phyloP scores from a whole-genome alignment of 2,113 vertebrate genomes.

The Falco punctatus region DNA sequence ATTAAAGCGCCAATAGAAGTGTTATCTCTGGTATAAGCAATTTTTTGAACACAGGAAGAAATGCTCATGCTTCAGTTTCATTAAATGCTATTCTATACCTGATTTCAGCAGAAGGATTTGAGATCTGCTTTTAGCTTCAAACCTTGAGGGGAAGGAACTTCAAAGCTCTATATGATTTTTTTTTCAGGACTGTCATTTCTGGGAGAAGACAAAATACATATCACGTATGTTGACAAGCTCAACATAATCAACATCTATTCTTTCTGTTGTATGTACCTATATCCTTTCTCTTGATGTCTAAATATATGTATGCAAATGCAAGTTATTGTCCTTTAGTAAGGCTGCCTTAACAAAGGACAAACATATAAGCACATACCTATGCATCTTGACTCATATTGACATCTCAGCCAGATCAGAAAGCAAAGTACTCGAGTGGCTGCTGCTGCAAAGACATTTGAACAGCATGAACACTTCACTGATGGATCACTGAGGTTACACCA shows the following conservation, averaged over 20 bases:
- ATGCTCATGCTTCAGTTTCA: neutral
- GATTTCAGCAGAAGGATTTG: slow-evolving; percentile 41
- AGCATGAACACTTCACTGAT: accelerated
- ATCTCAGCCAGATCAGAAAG: neutral
- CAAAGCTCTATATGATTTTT: neutral
- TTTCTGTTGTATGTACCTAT: neutral
- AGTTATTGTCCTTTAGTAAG: neutral
- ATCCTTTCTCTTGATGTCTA: neutral
- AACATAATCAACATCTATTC: neutral
- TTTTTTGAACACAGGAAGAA: neutral
- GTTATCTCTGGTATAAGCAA: neutral
- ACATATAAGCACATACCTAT: neutral
- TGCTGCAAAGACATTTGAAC: neutral
- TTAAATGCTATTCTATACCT: slow-evolving; percentile 11
- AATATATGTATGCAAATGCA: neutral
- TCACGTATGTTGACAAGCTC: neutral
- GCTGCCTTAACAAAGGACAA: neutral
- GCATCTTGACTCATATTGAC: neutral
- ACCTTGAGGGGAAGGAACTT: neutral
- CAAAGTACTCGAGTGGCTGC: accelerated
- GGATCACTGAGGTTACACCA: neutral
- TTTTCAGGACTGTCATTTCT: neutral
- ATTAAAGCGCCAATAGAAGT: neutral
- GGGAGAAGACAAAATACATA: neutral
- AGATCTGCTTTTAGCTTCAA: neutral